phyloP scores from a whole-genome alignment of 2,888 invertebrate species.

The Drosophila borealis region DNA sequence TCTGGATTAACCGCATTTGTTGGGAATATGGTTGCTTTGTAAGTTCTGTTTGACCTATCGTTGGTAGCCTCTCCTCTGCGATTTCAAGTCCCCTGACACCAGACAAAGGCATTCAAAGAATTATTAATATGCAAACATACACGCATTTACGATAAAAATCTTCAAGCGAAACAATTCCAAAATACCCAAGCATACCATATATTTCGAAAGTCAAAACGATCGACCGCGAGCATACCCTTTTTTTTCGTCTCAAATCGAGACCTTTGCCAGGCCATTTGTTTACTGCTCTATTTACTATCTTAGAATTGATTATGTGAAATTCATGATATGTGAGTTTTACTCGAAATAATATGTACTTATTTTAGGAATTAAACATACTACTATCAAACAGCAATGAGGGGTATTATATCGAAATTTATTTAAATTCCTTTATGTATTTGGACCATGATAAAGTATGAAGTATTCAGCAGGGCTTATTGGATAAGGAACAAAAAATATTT shows the following conservation, averaged over 20 bases:
- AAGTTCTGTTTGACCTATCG: constrained; percentile 58
- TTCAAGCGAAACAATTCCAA: constrained; percentile 15
- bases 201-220: not conserved
- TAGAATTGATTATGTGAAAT: too few species aligned
- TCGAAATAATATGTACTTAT: too few species aligned
- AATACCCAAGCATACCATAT: not conserved
- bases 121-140: constrained; percentile 11
- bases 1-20: constrained; percentile 54
- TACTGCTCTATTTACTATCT: too few species aligned
- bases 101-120: constrained; percentile 13
- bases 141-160: constrained; percentile 32
- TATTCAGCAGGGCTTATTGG: too few species aligned
- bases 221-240: constrained; percentile 15
- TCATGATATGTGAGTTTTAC: too few species aligned
- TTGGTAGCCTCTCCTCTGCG: constrained; percentile 5
- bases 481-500: too few species aligned
- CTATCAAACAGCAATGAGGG: too few species aligned
- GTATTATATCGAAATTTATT: too few species aligned
- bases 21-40: constrained; percentile 83
- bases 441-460: too few species aligned
- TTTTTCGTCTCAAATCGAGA: not conserved
- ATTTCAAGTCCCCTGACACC: constrained; percentile 36
- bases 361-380: too few species aligned
- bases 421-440: too few species aligned
- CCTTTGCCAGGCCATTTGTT: too few species aligned